Evolutionary conservation across 2,797 vertebrate species (phyloP), one percentile per base, ranked within the genome.

Genomic region (Sebastes ruberrimus): DNA sequence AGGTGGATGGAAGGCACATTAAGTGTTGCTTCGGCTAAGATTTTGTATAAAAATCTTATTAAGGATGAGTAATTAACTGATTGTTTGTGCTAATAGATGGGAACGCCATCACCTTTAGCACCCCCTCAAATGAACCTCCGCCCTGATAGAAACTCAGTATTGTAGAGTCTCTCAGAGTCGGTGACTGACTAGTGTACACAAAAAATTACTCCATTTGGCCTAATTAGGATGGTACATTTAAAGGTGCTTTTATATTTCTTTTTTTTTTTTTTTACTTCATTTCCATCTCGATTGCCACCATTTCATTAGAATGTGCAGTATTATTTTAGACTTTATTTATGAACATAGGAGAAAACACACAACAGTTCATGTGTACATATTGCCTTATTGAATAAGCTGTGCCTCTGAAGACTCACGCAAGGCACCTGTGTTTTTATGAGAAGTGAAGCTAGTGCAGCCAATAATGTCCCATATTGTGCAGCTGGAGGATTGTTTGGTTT

Each of bases 351-450:
- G 64, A 71, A 38, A 72, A 73, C 10, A 74, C 78, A 65, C 74
- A 81, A 70, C 70, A 70, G 62, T 83, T 88, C 72, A 86, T 61
- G 11, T 93, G 90, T 93, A 89, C 70, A 90, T 88, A 86, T 81
- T 90, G 92, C 89, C 94, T 94, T 92, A 92, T 70, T 88, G 77
- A 90, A 87, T 78, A 87, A 92, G 85, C 83, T 69, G 90, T 92
- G 91, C 91, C 91, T 93, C 93, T 84, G 60, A 78, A 71, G 64
- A 80, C 81, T 77, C 72, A 57, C 27, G 65, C 59, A 71, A 81
- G 81, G 85, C 86, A 84, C 74, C 57, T 82, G 83, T 82, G 77
- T 88, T 85, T 84, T 70, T 86, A 71, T 69, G 78, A 83, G 63
- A 72, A 73, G 83, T 75, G 68, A 79, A 80, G 69, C 64, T 76